Conservation (phyloP, 1,140 invertebrate genomes). For the Cotesia chilonis region DNA sequence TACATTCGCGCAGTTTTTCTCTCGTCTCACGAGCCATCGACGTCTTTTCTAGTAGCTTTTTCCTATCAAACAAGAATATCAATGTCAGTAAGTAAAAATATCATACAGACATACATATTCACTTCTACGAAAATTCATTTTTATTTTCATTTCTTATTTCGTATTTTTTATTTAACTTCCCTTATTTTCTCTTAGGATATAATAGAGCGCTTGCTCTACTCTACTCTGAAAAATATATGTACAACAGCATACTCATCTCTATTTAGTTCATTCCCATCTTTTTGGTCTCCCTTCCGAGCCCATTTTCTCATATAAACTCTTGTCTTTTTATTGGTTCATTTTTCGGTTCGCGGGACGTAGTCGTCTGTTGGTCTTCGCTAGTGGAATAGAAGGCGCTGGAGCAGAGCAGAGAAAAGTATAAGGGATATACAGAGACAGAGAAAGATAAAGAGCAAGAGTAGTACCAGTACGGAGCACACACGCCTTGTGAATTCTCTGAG, state of each 20-base stretch:
- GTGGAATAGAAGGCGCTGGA: no score
- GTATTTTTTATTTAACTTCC: slow-evolving; percentile 4
- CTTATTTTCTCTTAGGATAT: not conserved
- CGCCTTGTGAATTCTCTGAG: slow-evolving; percentile 1
- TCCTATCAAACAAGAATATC: no score
- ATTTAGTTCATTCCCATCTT: not conserved
- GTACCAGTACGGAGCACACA: not conserved
- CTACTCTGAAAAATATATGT: not conserved
- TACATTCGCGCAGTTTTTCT: not conserved
- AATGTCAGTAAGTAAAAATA: no score
- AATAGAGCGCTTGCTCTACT: slow-evolving; percentile 17
- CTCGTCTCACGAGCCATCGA: no score
- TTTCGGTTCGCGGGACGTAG: slow-evolving; percentile 22
- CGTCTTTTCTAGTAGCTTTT: no score
- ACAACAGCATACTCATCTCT: not conserved
- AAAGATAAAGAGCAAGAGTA: no score
- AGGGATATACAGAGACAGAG: no score
- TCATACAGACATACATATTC: not conserved
- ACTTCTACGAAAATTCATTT: slow-evolving; percentile 48
- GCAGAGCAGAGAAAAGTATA: not conserved
- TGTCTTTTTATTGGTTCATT: slow-evolving; percentile 35
- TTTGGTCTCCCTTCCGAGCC: slow-evolving; percentile 10
- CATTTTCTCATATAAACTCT: slow-evolving; percentile 18
- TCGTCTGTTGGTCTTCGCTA: slow-evolving; percentile 2
- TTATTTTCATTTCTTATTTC: slow-evolving; percentile 44